Base-by-base conservation (phyloP, 2,888 invertebrate species). In the Idaea dimidiata region DNA sequence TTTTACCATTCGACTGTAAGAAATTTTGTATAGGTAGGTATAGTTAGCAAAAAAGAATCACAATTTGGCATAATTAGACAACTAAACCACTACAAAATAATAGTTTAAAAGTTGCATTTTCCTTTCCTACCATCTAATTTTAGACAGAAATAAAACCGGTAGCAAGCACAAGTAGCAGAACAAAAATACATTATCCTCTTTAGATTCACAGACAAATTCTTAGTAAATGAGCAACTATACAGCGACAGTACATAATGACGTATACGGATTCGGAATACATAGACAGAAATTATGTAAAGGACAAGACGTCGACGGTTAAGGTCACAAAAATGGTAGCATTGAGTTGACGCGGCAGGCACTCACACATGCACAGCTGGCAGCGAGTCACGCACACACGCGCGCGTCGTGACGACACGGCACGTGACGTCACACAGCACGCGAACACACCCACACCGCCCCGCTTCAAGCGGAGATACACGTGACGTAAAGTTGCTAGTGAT, bases 301-400 rank as follows among this genome's bases (percentile, higher is more conserved):
- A 87, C 83, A 83, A 81, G 81, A 77, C 84, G 80, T 81, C 87
- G 80, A 82, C 87, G 91, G 91, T 91, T 89, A 91, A 91, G 91
- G 91, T 91, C 91, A 91, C 88, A 89, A 91, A 91, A 91, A 89
- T 91, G 43, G 88, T 91, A 90, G 87, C 90, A 88, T 89, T 88
- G 89, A 82, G 82, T 81, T 82, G 78, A 75, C 72, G 77, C 79
- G 80, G 67, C 69, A 69, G 80, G 71, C 81, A 79, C 84, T 84
- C 84, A 72, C 84, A 84, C 84, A 72, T 67, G 16, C 62, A 63
- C 70, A 62, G 24, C 3, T 24, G 67, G 63, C 67, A 57, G 66
- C 63, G 69, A 69, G 66, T 74, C 78, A 74, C 78, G 71, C 76
- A 78, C 84, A 84, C 84, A 72, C 59, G 55, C 61, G 61, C 60